These are phyloP conservation scores for Caenorhabditis japonica DNA, from an alignment of 2,888 invertebrate genomes.

Conservation along the genomic window DNA sequence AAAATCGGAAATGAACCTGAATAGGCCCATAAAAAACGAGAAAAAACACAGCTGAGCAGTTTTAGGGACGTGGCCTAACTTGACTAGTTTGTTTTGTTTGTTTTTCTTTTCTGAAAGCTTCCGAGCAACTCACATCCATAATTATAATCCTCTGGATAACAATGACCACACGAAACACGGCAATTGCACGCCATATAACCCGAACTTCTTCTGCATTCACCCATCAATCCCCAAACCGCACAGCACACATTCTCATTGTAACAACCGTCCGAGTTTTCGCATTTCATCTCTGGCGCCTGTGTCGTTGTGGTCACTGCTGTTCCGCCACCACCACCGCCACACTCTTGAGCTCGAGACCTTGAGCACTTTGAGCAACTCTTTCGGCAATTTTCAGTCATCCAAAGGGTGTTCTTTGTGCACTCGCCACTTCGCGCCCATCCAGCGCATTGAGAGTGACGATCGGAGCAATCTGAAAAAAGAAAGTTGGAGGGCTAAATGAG, in stretches of 20 bases:
- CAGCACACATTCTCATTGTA: conserved; percentile 75
- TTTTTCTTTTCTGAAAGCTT: no score
- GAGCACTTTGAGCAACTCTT: conserved; percentile 67
- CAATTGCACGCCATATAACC: conserved; percentile 76
- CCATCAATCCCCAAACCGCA: conserved; percentile 64
- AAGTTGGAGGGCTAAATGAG: no score
- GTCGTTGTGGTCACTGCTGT: conserved; percentile 43
- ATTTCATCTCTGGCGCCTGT: conserved; percentile 35
- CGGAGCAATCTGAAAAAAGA: conserved; percentile 63
- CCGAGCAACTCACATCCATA: conserved; percentile 63
- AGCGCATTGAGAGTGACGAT: conserved; percentile 70
- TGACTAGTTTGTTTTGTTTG: no score
- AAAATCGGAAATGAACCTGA: no score
- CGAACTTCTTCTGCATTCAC: conserved; percentile 63
- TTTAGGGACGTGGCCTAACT: no score
- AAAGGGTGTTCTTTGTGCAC: conserved; percentile 68
- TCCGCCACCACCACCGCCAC: conserved; percentile 51
- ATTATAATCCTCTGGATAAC: conserved; percentile 71
- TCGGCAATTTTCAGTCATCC: conserved; percentile 75
- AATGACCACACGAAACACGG: conserved; percentile 74
- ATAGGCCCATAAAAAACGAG: no score
- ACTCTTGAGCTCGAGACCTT: conserved; percentile 62
- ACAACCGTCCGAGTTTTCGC: conserved; percentile 69
- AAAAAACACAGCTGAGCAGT: no score
- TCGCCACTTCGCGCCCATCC: conserved; percentile 68